phyloP scores from a whole-genome alignment of 2,113 vertebrate species.

The Sardina pilchardus region DNA sequence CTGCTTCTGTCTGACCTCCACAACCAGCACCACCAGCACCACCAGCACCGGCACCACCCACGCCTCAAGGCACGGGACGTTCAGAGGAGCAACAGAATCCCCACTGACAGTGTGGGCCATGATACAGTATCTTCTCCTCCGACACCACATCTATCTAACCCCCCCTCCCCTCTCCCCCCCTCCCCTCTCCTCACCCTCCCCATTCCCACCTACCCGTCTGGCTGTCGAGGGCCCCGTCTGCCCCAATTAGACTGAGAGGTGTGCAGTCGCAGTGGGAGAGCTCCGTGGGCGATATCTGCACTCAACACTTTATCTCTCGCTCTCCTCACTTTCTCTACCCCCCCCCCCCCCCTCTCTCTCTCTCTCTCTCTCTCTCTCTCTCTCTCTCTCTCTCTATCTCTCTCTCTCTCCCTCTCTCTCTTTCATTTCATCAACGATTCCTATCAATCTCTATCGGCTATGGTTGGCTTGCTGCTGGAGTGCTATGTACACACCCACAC shows the following conservation, averaged over 20 bases:
- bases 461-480: not conserved
- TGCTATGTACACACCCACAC: not conserved
- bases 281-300: constrained; percentile 15
- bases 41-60: too few relatives aligned
- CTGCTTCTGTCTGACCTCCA: too few relatives aligned
- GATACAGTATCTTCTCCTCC: not conserved
- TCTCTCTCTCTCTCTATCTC: constrained; percentile 55
- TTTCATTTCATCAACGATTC: not conserved
- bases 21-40: too few relatives aligned
- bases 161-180: not conserved
- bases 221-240: constrained; percentile 11
- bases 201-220: not conserved
- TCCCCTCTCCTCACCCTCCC: not conserved
- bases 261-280: constrained; percentile 11
- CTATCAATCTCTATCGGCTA: not conserved
- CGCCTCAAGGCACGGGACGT: not conserved
- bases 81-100: not conserved
- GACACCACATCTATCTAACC: not conserved
- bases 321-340: not conserved
- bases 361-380: not conserved
- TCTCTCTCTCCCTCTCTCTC: not conserved
- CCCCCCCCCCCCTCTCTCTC: constrained; percentile 34
- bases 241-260: constrained; percentile 14
- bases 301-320: constrained; percentile 14
- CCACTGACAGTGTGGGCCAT: not conserved